A percentile compares a stretch with the other conserved stretches of the same genome.
Conservation (phyloP, 2,797 vertebrate genomes). For the Hypotaenidia okinawae region DNA sequence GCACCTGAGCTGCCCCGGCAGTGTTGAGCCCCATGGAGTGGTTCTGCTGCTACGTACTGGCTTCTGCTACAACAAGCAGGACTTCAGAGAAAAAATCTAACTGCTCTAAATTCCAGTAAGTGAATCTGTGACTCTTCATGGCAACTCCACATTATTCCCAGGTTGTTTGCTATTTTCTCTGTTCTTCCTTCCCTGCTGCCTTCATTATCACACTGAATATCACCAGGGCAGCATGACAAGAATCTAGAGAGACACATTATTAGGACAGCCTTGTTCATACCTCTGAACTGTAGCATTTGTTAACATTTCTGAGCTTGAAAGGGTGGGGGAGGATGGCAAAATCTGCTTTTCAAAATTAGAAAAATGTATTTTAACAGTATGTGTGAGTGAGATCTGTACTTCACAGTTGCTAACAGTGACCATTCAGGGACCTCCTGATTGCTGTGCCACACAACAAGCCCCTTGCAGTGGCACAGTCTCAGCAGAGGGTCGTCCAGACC, state of each 20-base stretch:
- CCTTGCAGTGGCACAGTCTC: not conserved
- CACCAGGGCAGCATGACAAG: slow-evolving; percentile 63
- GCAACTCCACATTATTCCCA: slow-evolving; percentile 65
- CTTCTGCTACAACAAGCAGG: slow-evolving; percentile 23
- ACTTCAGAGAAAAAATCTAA: slow-evolving; percentile 46
- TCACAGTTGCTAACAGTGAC: not conserved
- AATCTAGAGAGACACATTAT: slow-evolving; percentile 70
- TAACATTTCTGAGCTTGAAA: slow-evolving; percentile 39
- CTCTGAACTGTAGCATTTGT: slow-evolving; percentile 37
- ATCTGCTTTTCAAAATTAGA: slow-evolving; percentile 19
- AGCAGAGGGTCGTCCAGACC: not conserved
- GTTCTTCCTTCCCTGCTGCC: slow-evolving; percentile 53
- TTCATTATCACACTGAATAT: slow-evolving; percentile 60
- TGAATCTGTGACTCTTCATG: slow-evolving; percentile 70
- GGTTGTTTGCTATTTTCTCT: slow-evolving; percentile 66
- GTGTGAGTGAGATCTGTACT: not conserved
- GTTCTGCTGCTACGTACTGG: not conserved
- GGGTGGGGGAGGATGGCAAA: slow-evolving; percentile 8
- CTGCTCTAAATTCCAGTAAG: slow-evolving; percentile 60
- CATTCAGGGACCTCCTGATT: not conserved
- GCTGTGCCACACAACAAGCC: not conserved
- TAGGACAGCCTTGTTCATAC: slow-evolving; percentile 55
- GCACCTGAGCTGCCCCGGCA: not conserved
- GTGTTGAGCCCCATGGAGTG: not conserved
- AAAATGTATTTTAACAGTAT: not conserved